A percentile compares a stretch with the other conserved stretches of the same genome.
phyloP scores from a whole-genome alignment of 2,888 invertebrate species.

The Argyresthia goedartella region DNA sequence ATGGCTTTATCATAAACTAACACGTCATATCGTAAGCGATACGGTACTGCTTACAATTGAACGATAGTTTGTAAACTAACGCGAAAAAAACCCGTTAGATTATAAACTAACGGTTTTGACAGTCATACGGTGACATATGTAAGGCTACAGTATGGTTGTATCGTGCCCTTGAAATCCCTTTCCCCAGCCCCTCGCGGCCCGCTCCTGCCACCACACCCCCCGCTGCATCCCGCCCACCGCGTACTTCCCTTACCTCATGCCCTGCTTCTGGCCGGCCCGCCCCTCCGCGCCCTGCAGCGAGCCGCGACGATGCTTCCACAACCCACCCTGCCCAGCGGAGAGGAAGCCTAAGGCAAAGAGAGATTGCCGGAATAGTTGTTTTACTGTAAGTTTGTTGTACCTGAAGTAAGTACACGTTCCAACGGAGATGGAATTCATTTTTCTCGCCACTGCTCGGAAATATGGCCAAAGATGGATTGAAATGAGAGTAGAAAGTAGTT shows the following conservation, averaged over 20 bases:
- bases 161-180: neutral
- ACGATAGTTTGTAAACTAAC: too few species aligned
- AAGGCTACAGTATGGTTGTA: too few species aligned
- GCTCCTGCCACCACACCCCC: constrained; percentile 44
- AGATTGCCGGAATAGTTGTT: constrained; percentile 22
- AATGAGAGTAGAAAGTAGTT: too few species aligned
- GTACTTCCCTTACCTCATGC: constrained; percentile 53
- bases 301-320: constrained; percentile 50
- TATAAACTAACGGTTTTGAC: too few species aligned
- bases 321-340: constrained; percentile 43
- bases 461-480: too few species aligned
- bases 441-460: too few species aligned
- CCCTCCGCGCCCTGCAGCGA: constrained; percentile 42
- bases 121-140: too few species aligned
- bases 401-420: neutral
- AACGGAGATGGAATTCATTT: too few species aligned
- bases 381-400: constrained; percentile 21
- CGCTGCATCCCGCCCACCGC: constrained; percentile 44
- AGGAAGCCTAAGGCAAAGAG: constrained; percentile 18
- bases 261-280: constrained; percentile 54
- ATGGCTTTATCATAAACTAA: too few species aligned
- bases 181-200: constrained; percentile 37
- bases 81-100: too few species aligned
- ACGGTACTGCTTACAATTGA: too few species aligned
- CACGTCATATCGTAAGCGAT: too few species aligned